Evolutionary conservation across 2,113 vertebrate genomes (phyloP), one percentile per base, ranked within the genome.

Genomic region (Cyrtonyx montezumae): DNA sequence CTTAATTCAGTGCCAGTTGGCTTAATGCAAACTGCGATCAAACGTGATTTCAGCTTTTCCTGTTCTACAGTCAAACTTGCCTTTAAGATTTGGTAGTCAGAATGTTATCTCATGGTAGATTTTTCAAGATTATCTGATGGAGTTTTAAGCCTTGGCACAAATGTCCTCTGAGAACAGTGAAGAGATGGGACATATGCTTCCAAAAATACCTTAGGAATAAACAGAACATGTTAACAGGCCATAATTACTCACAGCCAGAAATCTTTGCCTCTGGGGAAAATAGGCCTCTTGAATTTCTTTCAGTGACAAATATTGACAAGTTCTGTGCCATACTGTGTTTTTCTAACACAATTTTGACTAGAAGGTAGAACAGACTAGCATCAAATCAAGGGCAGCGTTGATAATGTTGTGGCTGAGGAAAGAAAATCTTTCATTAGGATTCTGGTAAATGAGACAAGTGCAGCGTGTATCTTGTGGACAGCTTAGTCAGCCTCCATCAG

Each of bases 151-250:
- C 61, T 91, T 95, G 87, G 87, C 79, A 94, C 84, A 83, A 85
- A 90, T 71, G 67, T 46, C 43, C 40, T 79, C 46, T 90, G 71
- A 80, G 13, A 96, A 69, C 46, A 91, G 37, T 53, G 84, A 94
- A 87, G 68, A 94, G 61, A 71, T 75, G 40, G 76, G 93, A 90
- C 91, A 95, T 91, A 93, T 78, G 84, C n/a, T 96, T 94, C 91
- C 95, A 94, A 95, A 95, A 96, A 95, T 95, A 95, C 93, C 68
- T 90, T 90, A 93, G 70, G 77, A 96, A 91, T 73, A 94, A 92
- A 86, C 90, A 91, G 96, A 95, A 85, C 82, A 85, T 83, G 61
- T 94, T 96, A 95, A 94, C 75, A 92, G 51, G 65, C 76, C 90
- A 42, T 91, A 95, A 96, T 96, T 96, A 96, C 91, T 94, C 89